phyloP scores from a whole-genome alignment of 2,113 vertebrate genomes.

The Gnathonemus longibarbis region DNA sequence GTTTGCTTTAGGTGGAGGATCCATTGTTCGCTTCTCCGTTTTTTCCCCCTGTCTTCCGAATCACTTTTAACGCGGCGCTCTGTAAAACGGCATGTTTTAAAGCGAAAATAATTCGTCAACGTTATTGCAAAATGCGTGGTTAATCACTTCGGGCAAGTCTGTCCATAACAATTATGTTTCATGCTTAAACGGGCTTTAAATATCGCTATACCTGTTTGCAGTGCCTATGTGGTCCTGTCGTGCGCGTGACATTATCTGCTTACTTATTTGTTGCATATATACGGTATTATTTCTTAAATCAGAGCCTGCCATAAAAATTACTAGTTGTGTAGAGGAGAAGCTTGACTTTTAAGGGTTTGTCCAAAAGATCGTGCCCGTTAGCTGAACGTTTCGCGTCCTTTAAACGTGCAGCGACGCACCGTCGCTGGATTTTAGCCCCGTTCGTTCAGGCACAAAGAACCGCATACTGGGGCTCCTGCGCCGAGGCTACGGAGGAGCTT shows the following conservation, averaged over 20 bases:
- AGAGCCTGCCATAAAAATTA: slow-evolving; percentile 17
- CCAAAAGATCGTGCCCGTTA: background rate
- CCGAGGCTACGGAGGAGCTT: slow-evolving; percentile 13
- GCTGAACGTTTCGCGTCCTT: background rate
- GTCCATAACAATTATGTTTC: background rate
- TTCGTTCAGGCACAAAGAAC: slow-evolving; percentile 46
- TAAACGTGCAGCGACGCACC: background rate
- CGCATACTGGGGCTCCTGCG: slow-evolving; percentile 18
- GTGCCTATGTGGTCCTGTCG: background rate
- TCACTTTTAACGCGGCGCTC: background rate
- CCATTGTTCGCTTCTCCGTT: slow-evolving; percentile 60
- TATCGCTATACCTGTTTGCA: background rate
- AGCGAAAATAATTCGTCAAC: background rate
- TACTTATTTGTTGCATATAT: slow-evolving; percentile 57
- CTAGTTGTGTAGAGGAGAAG: slow-evolving; percentile 19
- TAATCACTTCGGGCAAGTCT: background rate
- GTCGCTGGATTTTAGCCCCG: slow-evolving; percentile 30
- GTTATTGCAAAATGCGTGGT: background rate
- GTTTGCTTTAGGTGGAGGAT: slow-evolving; percentile 38
- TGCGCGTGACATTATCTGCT: slow-evolving; percentile 40
- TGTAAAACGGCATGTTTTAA: background rate
- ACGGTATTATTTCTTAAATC: slow-evolving; percentile 41
- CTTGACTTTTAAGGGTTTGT: background rate
- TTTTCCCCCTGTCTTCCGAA: slow-evolving; percentile 30
- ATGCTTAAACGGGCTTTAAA: background rate